A percentile compares a stretch with the other conserved stretches of the same genome.
Conservation (phyloP, 37 sponge, comb jelly and placozoan species). For the Bolinopsis microptera region DNA sequence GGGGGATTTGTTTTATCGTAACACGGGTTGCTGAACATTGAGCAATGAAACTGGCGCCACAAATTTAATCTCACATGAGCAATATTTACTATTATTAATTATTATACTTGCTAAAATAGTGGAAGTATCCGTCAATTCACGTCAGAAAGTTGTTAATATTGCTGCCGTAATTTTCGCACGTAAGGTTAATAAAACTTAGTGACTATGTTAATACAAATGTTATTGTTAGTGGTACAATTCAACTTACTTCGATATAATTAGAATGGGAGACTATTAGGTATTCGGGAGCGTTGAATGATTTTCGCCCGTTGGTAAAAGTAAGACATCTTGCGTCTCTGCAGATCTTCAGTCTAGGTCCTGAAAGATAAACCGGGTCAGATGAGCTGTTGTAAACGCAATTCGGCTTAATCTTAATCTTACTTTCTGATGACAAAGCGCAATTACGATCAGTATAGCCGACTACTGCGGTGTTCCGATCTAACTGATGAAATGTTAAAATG, state of each 20-base stretch:
- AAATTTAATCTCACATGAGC: neutral
- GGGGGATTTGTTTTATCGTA: too few species aligned
- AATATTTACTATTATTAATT: conserved; percentile 6
- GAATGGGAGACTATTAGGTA: neutral
- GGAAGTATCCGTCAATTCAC: neutral
- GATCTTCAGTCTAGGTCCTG: conserved; percentile 30
- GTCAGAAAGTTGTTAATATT: neutral
- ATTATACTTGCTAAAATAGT: neutral
- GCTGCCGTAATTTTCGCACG: neutral
- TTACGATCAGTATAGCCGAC: neutral
- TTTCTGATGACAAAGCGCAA: neutral
- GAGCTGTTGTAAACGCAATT: neutral
- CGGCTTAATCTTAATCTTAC: neutral
- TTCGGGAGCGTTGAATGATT: neutral
- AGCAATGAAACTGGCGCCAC: neutral
- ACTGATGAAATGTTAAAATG: neutral
- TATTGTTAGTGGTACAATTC: neutral
- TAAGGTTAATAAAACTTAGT: neutral
- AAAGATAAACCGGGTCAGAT: too few species aligned
- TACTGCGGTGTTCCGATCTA: neutral
- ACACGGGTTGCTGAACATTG: neutral
- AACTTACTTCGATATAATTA: conserved; percentile 25
- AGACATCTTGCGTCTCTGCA: neutral
- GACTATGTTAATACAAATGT: neutral
- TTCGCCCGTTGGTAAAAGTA: neutral